A percentile compares a stretch with the other conserved stretches of the same genome.
Conservation (phyloP, 2,888 invertebrate species). For the Hemithea aestivaria region DNA sequence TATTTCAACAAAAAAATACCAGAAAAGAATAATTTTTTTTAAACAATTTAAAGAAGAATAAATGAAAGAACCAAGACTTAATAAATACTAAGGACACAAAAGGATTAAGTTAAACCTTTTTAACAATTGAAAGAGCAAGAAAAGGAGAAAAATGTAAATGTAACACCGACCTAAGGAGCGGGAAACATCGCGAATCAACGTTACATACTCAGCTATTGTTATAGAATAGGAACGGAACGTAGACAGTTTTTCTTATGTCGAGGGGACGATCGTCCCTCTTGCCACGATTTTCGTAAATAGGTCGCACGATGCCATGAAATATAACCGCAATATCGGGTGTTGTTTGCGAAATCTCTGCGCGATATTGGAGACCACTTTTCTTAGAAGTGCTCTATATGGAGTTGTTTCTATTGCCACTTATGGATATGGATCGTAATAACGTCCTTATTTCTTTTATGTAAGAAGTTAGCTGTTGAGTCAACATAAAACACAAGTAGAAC, state of each 20-base stretch:
- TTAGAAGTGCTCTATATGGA: constrained; percentile 10
- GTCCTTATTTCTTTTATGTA: too few species aligned
- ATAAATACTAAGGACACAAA: too few species aligned
- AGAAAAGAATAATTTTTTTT: too few species aligned
- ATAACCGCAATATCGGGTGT: constrained; percentile 19
- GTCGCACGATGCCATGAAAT: constrained; percentile 23
- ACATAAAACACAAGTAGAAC: too few species aligned
- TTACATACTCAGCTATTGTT: constrained; percentile 23
- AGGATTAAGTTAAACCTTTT: too few species aligned
- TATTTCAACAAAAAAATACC: too few species aligned
- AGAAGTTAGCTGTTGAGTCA: too few species aligned
- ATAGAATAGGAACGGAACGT: constrained; percentile 18
- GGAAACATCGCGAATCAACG: constrained; percentile 15
- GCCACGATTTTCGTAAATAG: constrained; percentile 26
- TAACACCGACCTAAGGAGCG: constrained; percentile 8
- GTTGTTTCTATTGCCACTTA: constrained; percentile 3
- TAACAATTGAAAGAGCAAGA: too few species aligned
- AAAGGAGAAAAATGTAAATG: too few species aligned
- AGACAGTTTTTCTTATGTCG: constrained; percentile 19
- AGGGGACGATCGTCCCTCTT: constrained; percentile 19
- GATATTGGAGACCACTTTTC: constrained; percentile 24
- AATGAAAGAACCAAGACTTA: too few species aligned
- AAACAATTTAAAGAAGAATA: too few species aligned
- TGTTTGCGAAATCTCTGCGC: constrained; percentile 18
- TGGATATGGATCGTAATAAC: too few species aligned